Percentiles rank a stretch among this genome's conserved stretches.
Conservation (phyloP, 2,888 invertebrate genomes). For the Stenotaenia linearis region DNA sequence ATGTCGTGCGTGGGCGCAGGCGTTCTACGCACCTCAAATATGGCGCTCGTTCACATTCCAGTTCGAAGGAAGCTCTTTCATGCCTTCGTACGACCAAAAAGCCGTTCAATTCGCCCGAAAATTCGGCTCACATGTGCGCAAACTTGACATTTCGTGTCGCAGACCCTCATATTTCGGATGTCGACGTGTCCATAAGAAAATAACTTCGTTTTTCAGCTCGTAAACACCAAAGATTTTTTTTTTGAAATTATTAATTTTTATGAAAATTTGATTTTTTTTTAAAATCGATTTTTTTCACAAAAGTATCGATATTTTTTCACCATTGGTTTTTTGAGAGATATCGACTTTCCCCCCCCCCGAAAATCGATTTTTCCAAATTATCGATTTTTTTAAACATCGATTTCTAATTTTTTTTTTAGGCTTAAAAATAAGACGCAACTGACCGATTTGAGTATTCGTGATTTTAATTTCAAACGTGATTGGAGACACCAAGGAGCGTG, state of each 20-base stretch:
- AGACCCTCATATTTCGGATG: background rate
- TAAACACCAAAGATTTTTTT: background rate
- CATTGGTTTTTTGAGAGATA: background rate
- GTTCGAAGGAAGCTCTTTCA: background rate
- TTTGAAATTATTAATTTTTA: background rate
- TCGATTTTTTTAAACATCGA: background rate
- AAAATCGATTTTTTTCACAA: background rate
- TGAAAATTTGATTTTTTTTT: background rate
- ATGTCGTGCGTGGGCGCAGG: background rate
- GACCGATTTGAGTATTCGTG: background rate
- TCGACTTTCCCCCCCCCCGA: background rate
- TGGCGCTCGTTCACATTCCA: background rate
- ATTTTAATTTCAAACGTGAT: background rate
- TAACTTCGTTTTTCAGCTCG: background rate
- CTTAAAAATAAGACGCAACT: background rate
- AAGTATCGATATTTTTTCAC: no score
- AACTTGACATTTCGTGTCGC: background rate
- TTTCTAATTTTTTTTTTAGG: background rate
- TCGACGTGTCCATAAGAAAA: background rate
- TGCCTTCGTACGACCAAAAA: background rate
- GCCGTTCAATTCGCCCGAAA: background rate
- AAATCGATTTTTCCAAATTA: background rate
- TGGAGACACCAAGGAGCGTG: background rate
- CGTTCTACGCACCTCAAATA: background rate
- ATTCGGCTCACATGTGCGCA: background rate